Base-by-base conservation (phyloP, 2,113 vertebrate species). In the Drymodes brunneopygia region DNA sequence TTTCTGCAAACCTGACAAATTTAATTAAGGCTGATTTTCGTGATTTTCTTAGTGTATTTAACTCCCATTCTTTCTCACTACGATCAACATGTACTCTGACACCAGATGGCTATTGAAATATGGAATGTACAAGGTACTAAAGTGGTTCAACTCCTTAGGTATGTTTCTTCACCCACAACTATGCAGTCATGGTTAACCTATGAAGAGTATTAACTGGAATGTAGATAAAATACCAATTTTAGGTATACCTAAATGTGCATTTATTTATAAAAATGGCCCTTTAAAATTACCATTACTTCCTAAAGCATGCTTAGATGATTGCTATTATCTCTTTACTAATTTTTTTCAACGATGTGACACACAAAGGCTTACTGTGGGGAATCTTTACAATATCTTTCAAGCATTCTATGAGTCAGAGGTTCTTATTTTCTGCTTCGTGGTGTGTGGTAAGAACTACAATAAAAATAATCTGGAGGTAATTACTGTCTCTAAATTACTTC, bases 391-490 rank as follows among this genome's bases (percentile, higher is more conserved):
- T 86, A 79, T 50, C 24, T 88, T 86, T 74, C 31, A 90, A 92
- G 73, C 57, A 65, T 92, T 88, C 50, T 57, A 0, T 93, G 85
- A 95, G 50, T 73, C 56, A 75, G 44, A 89, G 80, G 25, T 81
- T 71, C 83, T 95, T 94, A 86, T 97, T 96, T 96, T 96, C 91
- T 96, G 89, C 87, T 92, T 92, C 22, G 0, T 92, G 36, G n/a
- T 85, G 53, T 95, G 71, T 91, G 29, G 50, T 74, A 75, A 94
- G 66, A 88, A 77, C 74, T 79, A 70, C 58, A 94, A 85, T 91
- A 95, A 91, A 72, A 92, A 85, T 95, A 91, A 96, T 83, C 67
- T 79, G 56, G n/a, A 88, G n/a, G 84, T 78, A 95, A 96, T 97
- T 96, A 84, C 73, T 67, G 54, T 88, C 65, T 87, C 58, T 96